Conservation (phyloP, 2,888 invertebrate species). For the Cheilosia variabilis region DNA sequence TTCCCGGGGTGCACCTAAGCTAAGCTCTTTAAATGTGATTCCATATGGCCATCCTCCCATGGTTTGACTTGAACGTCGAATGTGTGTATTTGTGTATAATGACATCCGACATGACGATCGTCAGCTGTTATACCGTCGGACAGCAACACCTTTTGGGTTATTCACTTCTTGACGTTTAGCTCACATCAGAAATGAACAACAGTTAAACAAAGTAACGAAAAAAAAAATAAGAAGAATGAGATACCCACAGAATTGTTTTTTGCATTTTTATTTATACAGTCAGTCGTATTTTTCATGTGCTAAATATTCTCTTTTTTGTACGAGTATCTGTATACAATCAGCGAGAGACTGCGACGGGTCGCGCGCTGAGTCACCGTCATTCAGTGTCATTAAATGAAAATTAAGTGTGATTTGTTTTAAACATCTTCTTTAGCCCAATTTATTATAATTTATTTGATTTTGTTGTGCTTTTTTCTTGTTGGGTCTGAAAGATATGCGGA, state of each 20-base stretch:
- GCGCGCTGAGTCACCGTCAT: slow-evolving; percentile 50
- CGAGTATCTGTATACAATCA: slow-evolving; percentile 10
- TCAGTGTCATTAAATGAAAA: slow-evolving; percentile 54
- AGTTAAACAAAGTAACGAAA: slow-evolving; percentile 11
- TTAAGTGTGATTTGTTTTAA: slow-evolving; percentile 57
- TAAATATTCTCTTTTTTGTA: slow-evolving; percentile 5
- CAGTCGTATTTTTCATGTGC: slow-evolving; percentile 1
- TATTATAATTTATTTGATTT: slow-evolving; percentile 18
- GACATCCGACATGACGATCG: neutral
- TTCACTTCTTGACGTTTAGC: slow-evolving; percentile 13
- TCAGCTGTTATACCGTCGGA: neutral
- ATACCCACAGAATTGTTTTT: slow-evolving; percentile 13
- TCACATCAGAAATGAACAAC: slow-evolving; percentile 1
- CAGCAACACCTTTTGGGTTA: slow-evolving; percentile 15
- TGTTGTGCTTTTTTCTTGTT: slow-evolving; percentile 7
- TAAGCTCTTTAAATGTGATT: slow-evolving; percentile 11
- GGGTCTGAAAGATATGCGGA: neutral
- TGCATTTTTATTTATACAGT: slow-evolving; percentile 5
- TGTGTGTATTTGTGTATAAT: neutral
- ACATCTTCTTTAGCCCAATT: slow-evolving; percentile 58
- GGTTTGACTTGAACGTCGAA: slow-evolving; percentile 12
- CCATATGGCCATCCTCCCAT: neutral
- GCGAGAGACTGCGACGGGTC: neutral
- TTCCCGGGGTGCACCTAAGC: slow-evolving; percentile 14
- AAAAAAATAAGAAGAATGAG: slow-evolving; percentile 6